phyloP scores from a whole-genome alignment of 2,113 vertebrate genomes.

The Vidua macroura region DNA sequence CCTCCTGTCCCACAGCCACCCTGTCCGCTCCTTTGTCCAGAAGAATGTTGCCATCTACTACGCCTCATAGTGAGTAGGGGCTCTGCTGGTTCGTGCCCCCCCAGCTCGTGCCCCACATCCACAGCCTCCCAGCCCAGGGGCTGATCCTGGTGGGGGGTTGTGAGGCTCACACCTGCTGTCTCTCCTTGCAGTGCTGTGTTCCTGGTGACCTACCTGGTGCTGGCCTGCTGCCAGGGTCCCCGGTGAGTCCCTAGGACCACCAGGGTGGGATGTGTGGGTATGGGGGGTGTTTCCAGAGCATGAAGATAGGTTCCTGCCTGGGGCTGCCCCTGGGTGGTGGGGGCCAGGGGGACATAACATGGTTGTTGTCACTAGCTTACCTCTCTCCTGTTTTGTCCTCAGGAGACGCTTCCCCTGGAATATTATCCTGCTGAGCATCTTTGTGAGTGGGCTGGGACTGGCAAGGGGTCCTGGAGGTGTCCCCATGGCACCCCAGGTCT shows the following conservation, averaged over 20 bases:
- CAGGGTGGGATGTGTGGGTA: neutral
- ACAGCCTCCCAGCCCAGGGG: neutral
- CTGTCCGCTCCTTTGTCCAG: conserved; percentile 60
- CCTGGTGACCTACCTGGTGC: conserved; percentile 82
- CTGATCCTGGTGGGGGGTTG: no score
- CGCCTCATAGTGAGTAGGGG: conserved; percentile 84
- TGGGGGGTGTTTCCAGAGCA: neutral
- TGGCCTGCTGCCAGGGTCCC: conserved; percentile 88
- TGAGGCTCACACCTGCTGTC: neutral
- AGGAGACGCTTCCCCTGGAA: conserved; percentile 96
- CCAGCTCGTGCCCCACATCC: neutral
- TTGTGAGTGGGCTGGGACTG: conserved; percentile 78
- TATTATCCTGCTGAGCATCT: conserved; percentile 85
- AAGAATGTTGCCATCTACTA: conserved; percentile 81
- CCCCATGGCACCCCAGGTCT: neutral
- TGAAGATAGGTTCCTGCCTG: neutral
- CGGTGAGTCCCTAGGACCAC: conserved; percentile 76
- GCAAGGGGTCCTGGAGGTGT: neutral
- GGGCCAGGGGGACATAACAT: accelerated
- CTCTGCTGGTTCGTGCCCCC: accelerated
- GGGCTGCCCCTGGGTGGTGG: neutral
- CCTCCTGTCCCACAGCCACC: neutral
- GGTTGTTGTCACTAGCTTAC: neutral
- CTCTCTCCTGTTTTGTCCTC: accelerated
- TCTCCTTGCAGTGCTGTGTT: conserved; percentile 81